phyloP scores from a whole-genome alignment of 2,113 vertebrate genomes.

The Propithecus coquereli region DNA sequence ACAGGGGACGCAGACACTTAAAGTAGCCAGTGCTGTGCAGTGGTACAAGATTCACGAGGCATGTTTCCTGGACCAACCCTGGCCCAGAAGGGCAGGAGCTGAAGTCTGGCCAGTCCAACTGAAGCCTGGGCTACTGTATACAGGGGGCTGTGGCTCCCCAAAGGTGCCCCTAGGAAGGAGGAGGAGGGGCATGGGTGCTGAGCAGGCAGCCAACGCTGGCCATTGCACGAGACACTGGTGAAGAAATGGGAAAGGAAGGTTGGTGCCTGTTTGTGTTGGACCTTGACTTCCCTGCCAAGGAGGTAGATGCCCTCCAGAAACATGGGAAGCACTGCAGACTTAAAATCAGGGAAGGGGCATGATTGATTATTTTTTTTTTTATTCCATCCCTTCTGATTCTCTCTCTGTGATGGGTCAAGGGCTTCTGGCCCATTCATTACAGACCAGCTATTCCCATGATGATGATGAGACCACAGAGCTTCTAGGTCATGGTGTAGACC shows the following conservation, averaged over 20 bases:
- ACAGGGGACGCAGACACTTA: neutral
- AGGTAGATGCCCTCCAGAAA: neutral
- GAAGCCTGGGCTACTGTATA: neutral
- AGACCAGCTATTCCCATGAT: neutral
- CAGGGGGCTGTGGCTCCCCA: neutral
- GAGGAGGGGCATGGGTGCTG: neutral
- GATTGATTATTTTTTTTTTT: neutral
- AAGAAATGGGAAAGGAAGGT: neutral
- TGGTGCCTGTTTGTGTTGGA: neutral
- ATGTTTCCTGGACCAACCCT: neutral
- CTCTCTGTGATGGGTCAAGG: neutral
- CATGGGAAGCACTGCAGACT: neutral
- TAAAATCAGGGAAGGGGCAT: neutral
- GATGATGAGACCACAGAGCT: neutral
- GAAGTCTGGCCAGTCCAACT: neutral
- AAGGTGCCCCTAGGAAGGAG: neutral
- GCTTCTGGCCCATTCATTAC: neutral
- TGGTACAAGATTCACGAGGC: neutral
- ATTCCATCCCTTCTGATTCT: neutral
- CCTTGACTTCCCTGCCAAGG: neutral
- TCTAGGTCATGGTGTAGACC: neutral
- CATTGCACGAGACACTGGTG: rapidly evolving
- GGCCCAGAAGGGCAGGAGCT: neutral
- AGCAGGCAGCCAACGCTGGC: neutral
- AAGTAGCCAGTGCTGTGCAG: neutral